These are phyloP conservation scores for Leptopilina drosophilae DNA, from an alignment of 2,888 invertebrate genomes.

Conservation along the genomic window DNA sequence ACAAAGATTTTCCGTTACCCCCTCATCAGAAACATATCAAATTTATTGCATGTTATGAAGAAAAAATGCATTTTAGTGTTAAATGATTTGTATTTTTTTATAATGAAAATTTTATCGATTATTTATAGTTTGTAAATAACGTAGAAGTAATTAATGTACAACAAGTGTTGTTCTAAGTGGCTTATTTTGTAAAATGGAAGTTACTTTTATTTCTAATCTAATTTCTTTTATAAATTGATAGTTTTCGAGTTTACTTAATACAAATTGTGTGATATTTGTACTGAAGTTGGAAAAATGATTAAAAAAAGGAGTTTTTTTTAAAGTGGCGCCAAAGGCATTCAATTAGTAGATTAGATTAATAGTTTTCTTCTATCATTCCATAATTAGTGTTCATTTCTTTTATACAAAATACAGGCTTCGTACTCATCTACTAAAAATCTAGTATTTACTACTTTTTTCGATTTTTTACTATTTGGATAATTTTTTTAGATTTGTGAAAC, in stretches of 20 bases:
- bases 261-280: constrained; percentile 23
- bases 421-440: too few relatives aligned
- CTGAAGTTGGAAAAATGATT: background rate
- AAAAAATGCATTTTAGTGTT: constrained; percentile 39
- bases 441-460: too few relatives aligned
- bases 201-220: background rate
- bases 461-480: too few relatives aligned
- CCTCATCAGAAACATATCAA: constrained; percentile 44
- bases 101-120: constrained; percentile 44
- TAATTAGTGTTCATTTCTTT: background rate
- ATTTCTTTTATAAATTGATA: background rate
- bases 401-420: too few relatives aligned
- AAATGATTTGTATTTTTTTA: constrained; percentile 42
- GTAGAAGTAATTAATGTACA: background rate
- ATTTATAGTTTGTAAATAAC: constrained; percentile 43
- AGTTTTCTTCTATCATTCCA: background rate
- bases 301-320: background rate
- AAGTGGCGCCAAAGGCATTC: constrained; percentile 11
- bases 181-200: background rate
- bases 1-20: constrained; percentile 36
- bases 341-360: constrained; percentile 8
- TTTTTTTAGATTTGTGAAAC: too few relatives aligned
- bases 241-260: constrained; percentile 8
- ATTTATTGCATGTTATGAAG: background rate
- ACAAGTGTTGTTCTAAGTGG: background rate